phyloP scores from a whole-genome alignment of 2,888 invertebrate genomes.

The Hanleya hanleyi region DNA sequence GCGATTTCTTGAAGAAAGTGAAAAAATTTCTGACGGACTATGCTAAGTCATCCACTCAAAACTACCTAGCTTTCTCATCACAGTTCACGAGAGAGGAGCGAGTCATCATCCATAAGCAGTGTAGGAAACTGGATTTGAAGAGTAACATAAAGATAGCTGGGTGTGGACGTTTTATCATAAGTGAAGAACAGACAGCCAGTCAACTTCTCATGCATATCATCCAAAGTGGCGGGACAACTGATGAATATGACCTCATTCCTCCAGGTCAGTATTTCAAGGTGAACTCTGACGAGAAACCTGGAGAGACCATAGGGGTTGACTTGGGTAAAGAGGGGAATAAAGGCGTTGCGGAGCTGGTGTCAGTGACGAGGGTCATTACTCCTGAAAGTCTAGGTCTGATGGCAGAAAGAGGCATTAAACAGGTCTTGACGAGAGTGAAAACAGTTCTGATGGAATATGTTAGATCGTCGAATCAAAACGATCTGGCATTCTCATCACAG shows the following conservation, averaged over 20 bases:
- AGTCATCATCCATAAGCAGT: constrained; percentile 71
- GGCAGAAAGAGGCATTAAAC: constrained; percentile 48
- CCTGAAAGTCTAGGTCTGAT: constrained; percentile 67
- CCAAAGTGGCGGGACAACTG: constrained; percentile 75
- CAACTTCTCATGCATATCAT: constrained; percentile 75
- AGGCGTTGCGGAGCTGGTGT: constrained; percentile 80
- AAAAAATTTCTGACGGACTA: constrained; percentile 66
- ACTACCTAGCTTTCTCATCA: constrained; percentile 73
- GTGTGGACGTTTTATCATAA: constrained; percentile 75
- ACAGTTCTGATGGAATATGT: constrained; percentile 67
- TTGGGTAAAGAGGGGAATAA: constrained; percentile 78
- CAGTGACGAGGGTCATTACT: constrained; percentile 54
- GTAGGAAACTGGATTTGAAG: constrained; percentile 74
- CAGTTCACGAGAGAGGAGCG: constrained; percentile 74
- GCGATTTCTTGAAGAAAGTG: constrained; percentile 57
- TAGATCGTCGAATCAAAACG: constrained; percentile 63
- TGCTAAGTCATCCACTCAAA: constrained; percentile 59
- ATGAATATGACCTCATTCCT: constrained; percentile 75
- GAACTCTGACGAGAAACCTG: too few species aligned
- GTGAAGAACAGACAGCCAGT: constrained; percentile 74
- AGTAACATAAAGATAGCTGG: constrained; percentile 76
- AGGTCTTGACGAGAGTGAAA: constrained; percentile 57
- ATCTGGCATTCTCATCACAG: constrained; percentile 73
- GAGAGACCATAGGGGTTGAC: constrained; percentile 82
- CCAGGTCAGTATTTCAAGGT: too few species aligned